Base-by-base conservation (phyloP, 2,797 vertebrate species). In the Cottoperca gobio region DNA sequence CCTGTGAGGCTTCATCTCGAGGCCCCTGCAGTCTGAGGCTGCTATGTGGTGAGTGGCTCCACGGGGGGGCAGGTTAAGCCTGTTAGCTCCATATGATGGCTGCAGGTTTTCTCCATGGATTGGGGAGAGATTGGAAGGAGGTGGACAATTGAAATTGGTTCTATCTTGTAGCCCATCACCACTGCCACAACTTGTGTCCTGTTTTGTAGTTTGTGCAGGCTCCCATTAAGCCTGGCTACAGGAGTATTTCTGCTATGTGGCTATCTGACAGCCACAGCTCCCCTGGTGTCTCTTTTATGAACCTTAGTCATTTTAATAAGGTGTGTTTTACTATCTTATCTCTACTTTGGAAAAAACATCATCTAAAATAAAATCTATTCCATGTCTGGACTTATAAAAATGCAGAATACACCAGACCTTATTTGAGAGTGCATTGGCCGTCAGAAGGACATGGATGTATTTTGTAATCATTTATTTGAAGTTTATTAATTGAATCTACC, bases 401-500 rank as follows among this genome's bases (percentile, higher is more conserved):
- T 37, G 35, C 78, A 85, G 77, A 78, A 71, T 70, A 59, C 50
- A 78, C 61, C 70, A 70, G 74, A 48, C 70, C 33, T 81, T 70
- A 69, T 81, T 76, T 82, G 75, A 81, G 79, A 81, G 82, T 55
- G 69, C 52, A 42, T 53, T 26, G 70, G 64, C 76, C 70, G 79
- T 75, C 71, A 48, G 76, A 86, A 82, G 75, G 83, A 87, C 83
- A 81, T 28, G 50, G 60, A 65, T 73, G 78, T 83, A 79, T 91
- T 91, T 92, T 90, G 88, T 88, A 91, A 91, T 92, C 76, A 92
- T 92, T 94, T 87, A 93, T 92, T 88, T 88, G 83, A 80, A 88
- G 89, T 86, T 87, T 75, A 92, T 94, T 93, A 92, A 94, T 92
- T 91, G 72, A 92, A 89, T 92, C 67, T 70, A 76, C 78, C 84